Base-by-base conservation (phyloP, 2,888 invertebrate genomes). In the Cacoxenus indagator region DNA sequence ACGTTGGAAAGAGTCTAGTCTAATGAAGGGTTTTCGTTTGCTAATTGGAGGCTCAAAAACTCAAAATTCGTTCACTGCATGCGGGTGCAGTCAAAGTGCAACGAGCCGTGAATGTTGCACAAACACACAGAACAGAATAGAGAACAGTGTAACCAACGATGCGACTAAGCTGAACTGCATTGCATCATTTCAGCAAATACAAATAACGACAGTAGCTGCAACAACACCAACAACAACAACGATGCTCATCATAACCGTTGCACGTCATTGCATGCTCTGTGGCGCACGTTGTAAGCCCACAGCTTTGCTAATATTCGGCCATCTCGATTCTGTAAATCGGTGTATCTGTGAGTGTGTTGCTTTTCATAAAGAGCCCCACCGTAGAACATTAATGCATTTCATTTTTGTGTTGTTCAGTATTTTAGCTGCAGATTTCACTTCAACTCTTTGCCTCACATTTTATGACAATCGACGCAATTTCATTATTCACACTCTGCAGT, bases 21-120 rank as follows among this genome's bases (percentile, higher is more conserved):
- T 62, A 62, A 62, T 62, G 45, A 17, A 43, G 22, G 61, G 61
- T 62, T 62, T 62, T 62, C 61, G 61, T 62, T n/a, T 62, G 61
- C 61, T 62, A 62, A 62, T 62, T 62, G 61, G 61, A 22, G 61
- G 61, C 61, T 62, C 61, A 62, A 62, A 62, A 62, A 62, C 61
- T 45, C 61, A 62, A 62, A 62, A 45, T 45, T 19, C 43, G 51
- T 48, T 48, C 6, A n/a, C n/a, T 31, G 59, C 31, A 62, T 62
- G 61, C 61, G 61, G 43, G 61, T 62, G 61, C 43, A 62, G 61
- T 43, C 61, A 45, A 45, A 9, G 24, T 62, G 61, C 61, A 62
- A 29, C 45, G 61, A 62, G 43, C 29, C 45, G 24, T 62, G 14
- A 43, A 62, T 62, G 43, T 11, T 62, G 61, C 43, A 45, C n/a